Evolutionary conservation across 2,113 vertebrate genomes (phyloP).

Genomic region (Actenoides lindsayi): DNA sequence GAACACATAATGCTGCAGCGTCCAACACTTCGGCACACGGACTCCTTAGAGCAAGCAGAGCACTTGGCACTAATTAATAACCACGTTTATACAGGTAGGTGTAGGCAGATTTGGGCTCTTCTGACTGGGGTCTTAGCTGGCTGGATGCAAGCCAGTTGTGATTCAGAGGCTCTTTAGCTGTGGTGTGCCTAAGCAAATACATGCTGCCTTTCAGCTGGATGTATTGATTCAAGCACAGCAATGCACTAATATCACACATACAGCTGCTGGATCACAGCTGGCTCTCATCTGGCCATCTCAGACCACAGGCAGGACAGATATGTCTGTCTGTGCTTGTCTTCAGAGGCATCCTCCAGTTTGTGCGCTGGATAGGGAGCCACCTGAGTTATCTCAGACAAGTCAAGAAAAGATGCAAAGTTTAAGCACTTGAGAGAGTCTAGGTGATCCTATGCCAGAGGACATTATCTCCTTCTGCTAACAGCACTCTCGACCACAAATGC

Average conservation of each 20-base stretch:
- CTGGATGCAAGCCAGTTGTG: background rate
- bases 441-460: background rate
- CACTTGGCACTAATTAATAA: background rate
- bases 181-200: background rate
- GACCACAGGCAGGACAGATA: background rate
- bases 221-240: background rate
- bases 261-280: background rate
- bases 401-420: background rate
- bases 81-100: background rate
- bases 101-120: background rate
- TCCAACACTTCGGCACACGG: background rate
- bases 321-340: background rate
- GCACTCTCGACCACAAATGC: background rate
- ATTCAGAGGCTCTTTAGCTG: background rate
- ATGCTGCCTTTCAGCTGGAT: background rate
- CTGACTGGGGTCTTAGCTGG: background rate
- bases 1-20: fast-evolving
- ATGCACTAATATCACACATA: background rate
- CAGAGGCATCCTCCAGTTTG: background rate
- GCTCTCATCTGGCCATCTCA: background rate
- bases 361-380: background rate
- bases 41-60: background rate
- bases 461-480: background rate
- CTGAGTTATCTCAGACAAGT: background rate
- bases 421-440: background rate